Evolutionary conservation across 2,797 vertebrate genomes (phyloP).

Genomic region (Gymnoscopelus braueri): DNA sequence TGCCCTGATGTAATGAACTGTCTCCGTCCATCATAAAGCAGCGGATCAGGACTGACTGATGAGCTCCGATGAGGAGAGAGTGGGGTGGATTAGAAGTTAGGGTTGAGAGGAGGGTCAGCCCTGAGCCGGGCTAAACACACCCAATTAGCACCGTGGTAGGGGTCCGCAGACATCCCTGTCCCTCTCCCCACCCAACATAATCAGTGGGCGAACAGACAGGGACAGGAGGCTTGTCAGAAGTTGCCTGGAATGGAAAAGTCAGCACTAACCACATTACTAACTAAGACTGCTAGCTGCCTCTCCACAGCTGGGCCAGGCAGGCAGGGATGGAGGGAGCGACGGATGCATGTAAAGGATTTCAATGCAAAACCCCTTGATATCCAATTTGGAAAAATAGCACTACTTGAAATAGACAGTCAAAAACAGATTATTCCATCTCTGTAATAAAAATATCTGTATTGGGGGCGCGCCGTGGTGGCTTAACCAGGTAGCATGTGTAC

Average conservation of each 20-base stretch:
- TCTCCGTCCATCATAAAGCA: slow-evolving; percentile 70
- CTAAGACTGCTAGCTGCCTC: slow-evolving; percentile 57
- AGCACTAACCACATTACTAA: slow-evolving; percentile 36
- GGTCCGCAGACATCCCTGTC: slow-evolving; percentile 24
- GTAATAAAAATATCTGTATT: too few species aligned
- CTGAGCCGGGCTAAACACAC: slow-evolving; percentile 69
- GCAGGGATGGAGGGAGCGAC: too few species aligned
- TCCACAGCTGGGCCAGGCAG: slow-evolving; percentile 45
- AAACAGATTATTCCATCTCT: too few species aligned
- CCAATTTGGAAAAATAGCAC: too few species aligned
- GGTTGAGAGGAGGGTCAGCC: slow-evolving; percentile 69
- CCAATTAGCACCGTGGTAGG: slow-evolving; percentile 61
- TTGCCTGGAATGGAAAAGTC: slow-evolving; percentile 56
- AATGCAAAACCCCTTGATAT: too few species aligned
- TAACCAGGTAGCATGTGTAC: too few species aligned
- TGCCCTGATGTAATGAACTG: slow-evolving; percentile 74
- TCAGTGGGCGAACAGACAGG: slow-evolving; percentile 47
- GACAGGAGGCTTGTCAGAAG: slow-evolving; percentile 43
- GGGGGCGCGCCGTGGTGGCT: too few species aligned
- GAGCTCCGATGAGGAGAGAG: slow-evolving; percentile 55
- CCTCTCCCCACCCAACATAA: slow-evolving; percentile 17
- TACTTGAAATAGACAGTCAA: too few species aligned
- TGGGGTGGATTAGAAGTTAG: slow-evolving; percentile 59
- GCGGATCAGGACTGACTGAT: slow-evolving; percentile 74
- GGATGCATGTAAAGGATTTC: too few species aligned